Evolutionary conservation across 2,113 vertebrate genomes (phyloP).

Genomic region (Edolisoma coerulescens): DNA sequence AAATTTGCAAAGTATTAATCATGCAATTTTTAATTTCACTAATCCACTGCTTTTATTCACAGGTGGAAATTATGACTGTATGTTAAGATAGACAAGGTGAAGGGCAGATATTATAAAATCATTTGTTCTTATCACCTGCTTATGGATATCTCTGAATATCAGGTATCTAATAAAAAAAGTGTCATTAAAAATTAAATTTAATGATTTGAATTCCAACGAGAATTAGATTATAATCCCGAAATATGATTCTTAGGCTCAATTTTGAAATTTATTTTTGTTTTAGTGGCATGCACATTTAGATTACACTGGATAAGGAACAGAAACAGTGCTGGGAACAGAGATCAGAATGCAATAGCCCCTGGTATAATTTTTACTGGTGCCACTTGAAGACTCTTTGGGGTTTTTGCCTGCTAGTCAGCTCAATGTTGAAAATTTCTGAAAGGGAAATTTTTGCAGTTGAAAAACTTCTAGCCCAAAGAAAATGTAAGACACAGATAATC

Average conservation of each 20-base stretch:
- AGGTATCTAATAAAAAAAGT: not conserved
- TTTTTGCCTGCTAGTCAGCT: not conserved
- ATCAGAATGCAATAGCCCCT: not conserved
- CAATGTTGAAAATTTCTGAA: not conserved
- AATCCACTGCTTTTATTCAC: not conserved
- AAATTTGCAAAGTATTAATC: not conserved
- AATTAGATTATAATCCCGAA: not conserved
- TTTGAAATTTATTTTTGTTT: not conserved
- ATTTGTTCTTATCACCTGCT: not conserved
- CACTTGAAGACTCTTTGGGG: not conserved
- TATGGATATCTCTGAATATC: not conserved
- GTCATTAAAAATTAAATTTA: not conserved
- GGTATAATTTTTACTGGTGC: not conserved
- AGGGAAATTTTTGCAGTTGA: not conserved
- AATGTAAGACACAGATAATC: not conserved
- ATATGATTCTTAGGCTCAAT: rapidly evolving
- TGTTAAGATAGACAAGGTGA: not conserved
- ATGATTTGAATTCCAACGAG: not conserved
- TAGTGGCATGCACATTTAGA: not conserved
- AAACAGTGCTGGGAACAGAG: not conserved
- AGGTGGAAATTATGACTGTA: not conserved
- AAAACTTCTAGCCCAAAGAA: not conserved
- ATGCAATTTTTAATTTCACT: not conserved
- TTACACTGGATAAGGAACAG: not conserved
- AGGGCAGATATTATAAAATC: not conserved